phyloP scores from a whole-genome alignment of 2,888 invertebrate species.

The Apamea crenata region DNA sequence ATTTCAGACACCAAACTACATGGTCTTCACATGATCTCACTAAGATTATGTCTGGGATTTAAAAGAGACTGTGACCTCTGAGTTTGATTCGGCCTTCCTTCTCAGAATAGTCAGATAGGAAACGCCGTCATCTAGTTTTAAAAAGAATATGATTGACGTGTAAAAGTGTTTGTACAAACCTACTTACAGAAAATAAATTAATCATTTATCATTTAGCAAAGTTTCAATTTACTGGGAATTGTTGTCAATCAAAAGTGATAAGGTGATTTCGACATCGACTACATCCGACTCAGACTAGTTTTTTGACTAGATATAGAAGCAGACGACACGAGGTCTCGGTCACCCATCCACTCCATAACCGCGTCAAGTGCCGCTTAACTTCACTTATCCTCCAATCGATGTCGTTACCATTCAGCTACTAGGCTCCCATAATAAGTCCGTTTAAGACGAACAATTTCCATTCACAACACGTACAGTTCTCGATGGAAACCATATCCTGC shows the following conservation, averaged over 20 bases:
- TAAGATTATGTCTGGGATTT: no score
- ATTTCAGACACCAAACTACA: no score
- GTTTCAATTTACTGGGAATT: background rate
- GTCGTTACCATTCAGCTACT: slow-evolving; percentile 11
- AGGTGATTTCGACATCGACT: background rate
- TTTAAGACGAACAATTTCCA: slow-evolving; percentile 71
- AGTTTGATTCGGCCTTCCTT: no score
- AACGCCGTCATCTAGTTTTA: no score
- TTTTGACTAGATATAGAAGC: background rate
- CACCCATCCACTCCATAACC: background rate
- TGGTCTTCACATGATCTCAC: no score
- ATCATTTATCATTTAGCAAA: background rate
- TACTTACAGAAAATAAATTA: no score
- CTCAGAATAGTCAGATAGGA: no score
- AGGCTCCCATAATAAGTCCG: slow-evolving; percentile 70
- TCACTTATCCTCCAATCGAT: slow-evolving; percentile 14
- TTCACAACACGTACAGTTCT: slow-evolving; percentile 79
- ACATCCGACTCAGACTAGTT: no score
- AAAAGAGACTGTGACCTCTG: no score
- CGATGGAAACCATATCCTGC: slow-evolving; percentile 87
- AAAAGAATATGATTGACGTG: no score
- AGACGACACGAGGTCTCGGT: background rate
- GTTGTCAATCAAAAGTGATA: background rate
- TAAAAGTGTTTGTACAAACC: no score
- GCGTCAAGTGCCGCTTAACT: background rate